phyloP scores from a whole-genome alignment of 2,113 vertebrate species.

The Pycnonotus jocosus region DNA sequence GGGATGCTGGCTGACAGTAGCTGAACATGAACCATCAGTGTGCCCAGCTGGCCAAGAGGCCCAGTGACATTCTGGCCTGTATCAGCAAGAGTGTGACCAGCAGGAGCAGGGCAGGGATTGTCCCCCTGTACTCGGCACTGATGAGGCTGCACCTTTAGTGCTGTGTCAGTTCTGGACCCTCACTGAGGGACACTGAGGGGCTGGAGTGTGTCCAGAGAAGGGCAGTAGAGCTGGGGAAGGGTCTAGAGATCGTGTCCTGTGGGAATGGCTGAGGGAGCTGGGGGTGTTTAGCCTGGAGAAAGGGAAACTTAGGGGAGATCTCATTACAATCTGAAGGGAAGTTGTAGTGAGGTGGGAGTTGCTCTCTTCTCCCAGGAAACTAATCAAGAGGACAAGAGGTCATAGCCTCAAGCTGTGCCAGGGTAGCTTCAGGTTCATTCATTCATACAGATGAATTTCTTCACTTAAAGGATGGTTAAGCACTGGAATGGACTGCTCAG shows the following conservation, averaged over 20 bases:
- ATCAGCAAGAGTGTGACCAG: neutral
- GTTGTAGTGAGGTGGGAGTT: neutral
- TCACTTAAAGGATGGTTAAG: neutral
- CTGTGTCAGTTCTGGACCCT: neutral
- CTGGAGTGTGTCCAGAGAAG: neutral
- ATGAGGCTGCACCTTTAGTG: fast-evolving
- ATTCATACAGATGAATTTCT: neutral
- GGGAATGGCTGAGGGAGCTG: neutral
- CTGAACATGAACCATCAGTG: neutral
- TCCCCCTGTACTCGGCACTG: neutral
- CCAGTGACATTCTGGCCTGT: neutral
- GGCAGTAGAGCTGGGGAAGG: neutral
- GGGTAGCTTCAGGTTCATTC: neutral
- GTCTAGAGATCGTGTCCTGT: neutral
- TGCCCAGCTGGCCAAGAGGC: neutral
- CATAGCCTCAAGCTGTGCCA: neutral
- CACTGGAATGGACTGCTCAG: neutral
- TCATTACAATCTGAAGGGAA: neutral
- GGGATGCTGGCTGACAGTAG: neutral
- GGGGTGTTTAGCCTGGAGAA: neutral
- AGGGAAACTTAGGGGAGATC: neutral
- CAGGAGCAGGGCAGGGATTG: neutral
- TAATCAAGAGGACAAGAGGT: neutral
- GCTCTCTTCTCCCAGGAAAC: neutral
- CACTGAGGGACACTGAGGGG: no score